A percentile compares a stretch with the other conserved stretches of the same genome.
Conservation (phyloP, 2,113 vertebrate genomes). For the Suncus etruscus region DNA sequence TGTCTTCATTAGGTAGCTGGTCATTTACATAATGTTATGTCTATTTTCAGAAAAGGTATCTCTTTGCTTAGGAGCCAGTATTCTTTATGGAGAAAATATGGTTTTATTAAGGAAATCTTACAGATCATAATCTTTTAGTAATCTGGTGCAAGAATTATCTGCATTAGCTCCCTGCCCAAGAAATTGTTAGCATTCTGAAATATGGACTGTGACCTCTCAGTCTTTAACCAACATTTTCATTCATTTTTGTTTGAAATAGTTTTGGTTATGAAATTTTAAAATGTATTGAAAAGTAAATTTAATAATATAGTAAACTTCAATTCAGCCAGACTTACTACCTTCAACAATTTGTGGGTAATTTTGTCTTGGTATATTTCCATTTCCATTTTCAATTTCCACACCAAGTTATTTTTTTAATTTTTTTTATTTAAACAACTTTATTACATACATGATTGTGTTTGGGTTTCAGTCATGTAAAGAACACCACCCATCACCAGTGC, state of each 20-base stretch:
- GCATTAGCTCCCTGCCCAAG: neutral
- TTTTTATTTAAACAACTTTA: too few species aligned
- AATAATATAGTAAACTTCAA: neutral
- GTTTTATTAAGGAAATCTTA: neutral
- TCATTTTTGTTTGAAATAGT: neutral
- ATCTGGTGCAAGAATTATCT: conserved; percentile 2
- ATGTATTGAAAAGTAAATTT: conserved; percentile 5
- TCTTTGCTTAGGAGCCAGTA: conserved; percentile 1
- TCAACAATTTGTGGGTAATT: neutral
- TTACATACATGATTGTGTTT: too few species aligned
- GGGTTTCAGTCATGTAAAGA: too few species aligned
- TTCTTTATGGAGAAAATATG: neutral
- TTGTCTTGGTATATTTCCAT: neutral
- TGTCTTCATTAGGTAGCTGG: conserved; percentile 13
- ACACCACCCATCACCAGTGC: too few species aligned
- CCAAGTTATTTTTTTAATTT: conserved; percentile 54
- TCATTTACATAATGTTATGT: neutral
- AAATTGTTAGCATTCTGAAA: conserved; percentile 44
- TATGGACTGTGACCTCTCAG: neutral
- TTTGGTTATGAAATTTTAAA: neutral
- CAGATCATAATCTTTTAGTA: neutral
- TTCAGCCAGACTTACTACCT: neutral
- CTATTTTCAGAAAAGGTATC: neutral
- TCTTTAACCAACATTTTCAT: neutral
- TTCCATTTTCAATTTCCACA: neutral